Percentiles rank a stretch among this genome's conserved stretches.
phyloP scores from a whole-genome alignment of 2,113 vertebrate species.

The Hyla sarda region DNA sequence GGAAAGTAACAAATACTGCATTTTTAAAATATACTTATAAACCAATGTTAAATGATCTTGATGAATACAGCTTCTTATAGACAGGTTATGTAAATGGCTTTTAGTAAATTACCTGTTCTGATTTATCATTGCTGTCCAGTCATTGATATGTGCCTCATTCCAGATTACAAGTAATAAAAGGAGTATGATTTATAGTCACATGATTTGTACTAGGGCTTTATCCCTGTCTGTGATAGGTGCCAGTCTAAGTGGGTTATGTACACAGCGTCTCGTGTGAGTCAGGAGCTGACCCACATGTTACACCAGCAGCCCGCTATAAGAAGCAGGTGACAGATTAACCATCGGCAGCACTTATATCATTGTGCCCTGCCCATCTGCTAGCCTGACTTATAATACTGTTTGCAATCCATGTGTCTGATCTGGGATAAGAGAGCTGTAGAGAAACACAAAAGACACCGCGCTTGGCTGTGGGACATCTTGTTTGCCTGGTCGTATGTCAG shows the following conservation, averaged over 20 bases:
- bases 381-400: conserved; percentile 50
- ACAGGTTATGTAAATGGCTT: conserved; percentile 5
- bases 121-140: not conserved
- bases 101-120: not conserved
- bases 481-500: conserved; percentile 1
- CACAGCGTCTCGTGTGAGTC: conserved; percentile 12
- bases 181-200: not conserved
- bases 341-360: conserved; percentile 54
- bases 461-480: conserved; percentile 3
- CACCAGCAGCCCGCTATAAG: conserved; percentile 33
- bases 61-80: not conserved
- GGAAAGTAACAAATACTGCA: too few species aligned
- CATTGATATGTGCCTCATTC: not conserved
- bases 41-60: too few species aligned
- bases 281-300: conserved; percentile 51
- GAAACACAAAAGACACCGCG: conserved; percentile 17
- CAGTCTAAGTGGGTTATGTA: not conserved
- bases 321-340: conserved; percentile 59
- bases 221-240: not conserved
- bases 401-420: conserved; percentile 58
- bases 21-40: too few species aligned
- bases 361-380: conserved; percentile 46
- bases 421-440: conserved; percentile 54
- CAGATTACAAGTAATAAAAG: not conserved
- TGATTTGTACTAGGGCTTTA: not conserved